Evolutionary conservation across 1,140 invertebrate genomes (phyloP), one percentile per base, ranked within the genome.

Genomic region (Anoplophora glabripennis): DNA sequence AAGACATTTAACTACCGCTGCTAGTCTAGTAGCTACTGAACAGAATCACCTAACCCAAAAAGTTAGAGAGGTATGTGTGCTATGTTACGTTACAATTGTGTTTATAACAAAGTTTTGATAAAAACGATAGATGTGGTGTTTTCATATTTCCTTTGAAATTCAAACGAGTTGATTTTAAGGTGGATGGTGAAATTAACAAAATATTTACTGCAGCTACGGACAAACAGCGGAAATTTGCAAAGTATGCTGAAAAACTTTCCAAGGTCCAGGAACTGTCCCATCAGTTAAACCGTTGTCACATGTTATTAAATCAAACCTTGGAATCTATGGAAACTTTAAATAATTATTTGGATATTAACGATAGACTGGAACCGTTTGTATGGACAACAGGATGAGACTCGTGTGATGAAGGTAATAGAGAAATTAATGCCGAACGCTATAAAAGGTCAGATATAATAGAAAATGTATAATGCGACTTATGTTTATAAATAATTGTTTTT

Each of bases 311-410:
- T 72, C 87, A 93, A 75, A 92, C 91, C 7, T 76, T 96, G 0
- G 91, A 91, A 69, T 87, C 87, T 46, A 81, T 96, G 66, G 91
- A 95, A 68, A 85, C 85, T 3, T 78, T 97, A 14, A 96, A 97
- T 72, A 86, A 89, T 72, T 73, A 89, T 37, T 78, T 98, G 34
- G 93, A 94, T 5, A 78, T 88, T 44, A 86, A 90, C 34, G 89
- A 94, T 58, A 83, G 91, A 36, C 72, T 97, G 14, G 92, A 96
- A 77, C 89, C 92, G 0, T 96, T 97, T 76, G 86, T 92, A 8
- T 94, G 91, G 92, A 90, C 88, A 7, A 91, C 89, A 45, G 89
- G 87, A 72, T 88, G 76, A 80, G 60, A 68, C 38, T 67, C 14
- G 21, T 3, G 3, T 3, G 5, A 28, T 28, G 21, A 28, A 28